Base-by-base conservation (phyloP, 1,140 invertebrate genomes). In the Drosophila sulfurigaster region DNA sequence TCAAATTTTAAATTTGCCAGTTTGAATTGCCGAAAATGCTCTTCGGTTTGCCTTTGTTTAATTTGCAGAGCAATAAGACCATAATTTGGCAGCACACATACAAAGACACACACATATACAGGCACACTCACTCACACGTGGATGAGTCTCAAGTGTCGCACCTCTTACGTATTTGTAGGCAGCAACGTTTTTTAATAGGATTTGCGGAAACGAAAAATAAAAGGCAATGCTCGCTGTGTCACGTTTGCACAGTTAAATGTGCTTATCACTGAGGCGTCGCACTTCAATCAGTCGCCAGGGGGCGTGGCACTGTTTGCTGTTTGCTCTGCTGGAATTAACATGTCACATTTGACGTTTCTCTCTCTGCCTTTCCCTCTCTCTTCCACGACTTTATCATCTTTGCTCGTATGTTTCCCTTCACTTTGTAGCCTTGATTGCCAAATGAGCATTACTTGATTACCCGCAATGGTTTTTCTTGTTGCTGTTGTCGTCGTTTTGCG, bases 371-470 rank as follows among this genome's bases (percentile, higher is more conserved):
- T n/a, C 28, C 1, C 25, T 4, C 6, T 2, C 11, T 4, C 8
- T 8, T 2, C 16, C 30, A 32, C 35, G 45, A 30, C 58, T 45
- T n/a, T 46, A 51, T 87, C 82, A 78, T 56, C 57, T 60, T 49
- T 52, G 66, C 77, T 75, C 82, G 79, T 48, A 68, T 62, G 54
- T 51, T 51, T 52, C 8, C 28, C 35, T 62, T 38, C 28, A 20
- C 35, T 46, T 60, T 51, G 76, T 76, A 65, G 52, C 57, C 75
- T 56, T 83, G 85, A 71, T 79, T 71, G 71, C 67, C 64, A 81
- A 89, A 85, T 89, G 81, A 89, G 81, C 85, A 89, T 89, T 89
- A 89, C 86, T 89, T 89, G 85, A 89, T 89, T 89, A 85, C 85
- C 78, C 78, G 71, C 85, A 81, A 83, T 25, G 20, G 20, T 25